Evolutionary conservation across 2,797 vertebrate species (phyloP), one percentile per base, ranked within the genome.

Genomic region (Okamejei kenojei): DNA sequence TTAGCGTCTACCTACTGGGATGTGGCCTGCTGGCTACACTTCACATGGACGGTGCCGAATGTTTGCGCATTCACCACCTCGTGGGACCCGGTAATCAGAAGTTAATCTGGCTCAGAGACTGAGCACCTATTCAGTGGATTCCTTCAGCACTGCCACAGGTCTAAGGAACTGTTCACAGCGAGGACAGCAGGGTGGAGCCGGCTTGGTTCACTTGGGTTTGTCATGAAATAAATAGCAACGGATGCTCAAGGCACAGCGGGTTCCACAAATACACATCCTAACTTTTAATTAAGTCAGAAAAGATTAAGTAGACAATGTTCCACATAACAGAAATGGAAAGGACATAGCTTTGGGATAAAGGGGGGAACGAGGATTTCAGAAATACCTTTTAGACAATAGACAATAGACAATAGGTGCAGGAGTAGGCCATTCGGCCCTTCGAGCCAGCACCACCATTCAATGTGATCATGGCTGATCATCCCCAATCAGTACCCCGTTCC

Each of bases 101-200:
- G 8, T 8, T 13, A 11, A 9, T 9, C 80, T 13, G 23, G 11
- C 21, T 10, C 2, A 0, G 2, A 21, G 7, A 58, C 0, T 82
- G 10, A 58, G 9, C 8, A 2, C 45, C 45, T 23, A 58, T 1
- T 82, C 26, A 23, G 38, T 23, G 45, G 19, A 10, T 58, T 58
- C 8, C 23, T 82, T 82, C 45, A 26, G 38, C 9, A 3, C 3
- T 29, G 11, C n/a, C n/a, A 78, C n/a, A 15, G 84, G n/a, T n/a
- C 23, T n/a, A 88, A 65, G 61, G n/a, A 82, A 19, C 10, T 88
- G 5, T 45, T 61, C 26, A n/a, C 29, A 32, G 58, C 65, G 58
- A 1, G 1, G 2, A 15, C 19, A n/a, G 5, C 1, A 1, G n/a
- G 86, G 0, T 1, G 32, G 21, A 17, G 32, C n/a, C 21, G 13